These are phyloP conservation scores for Thecocarcelia acutangulata DNA, from an alignment of 2,888 invertebrate species.

Conservation along the genomic window DNA sequence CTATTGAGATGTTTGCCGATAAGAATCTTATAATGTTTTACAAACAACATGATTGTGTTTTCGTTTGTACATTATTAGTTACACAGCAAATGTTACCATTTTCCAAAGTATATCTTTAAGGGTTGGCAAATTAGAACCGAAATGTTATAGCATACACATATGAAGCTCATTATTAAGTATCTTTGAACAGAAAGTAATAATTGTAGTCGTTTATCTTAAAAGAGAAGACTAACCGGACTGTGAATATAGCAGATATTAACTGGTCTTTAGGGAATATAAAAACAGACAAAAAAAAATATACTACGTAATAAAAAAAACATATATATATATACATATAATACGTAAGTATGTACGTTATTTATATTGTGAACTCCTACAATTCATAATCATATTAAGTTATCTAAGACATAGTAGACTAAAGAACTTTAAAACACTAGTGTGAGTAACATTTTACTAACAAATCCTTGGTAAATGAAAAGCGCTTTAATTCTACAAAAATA, in stretches of 20 bases:
- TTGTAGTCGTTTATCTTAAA: conserved; percentile 11
- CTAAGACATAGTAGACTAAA: too few relatives aligned
- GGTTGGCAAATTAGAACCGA: conserved; percentile 46
- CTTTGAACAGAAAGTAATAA: conserved; percentile 9
- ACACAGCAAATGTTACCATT: conserved; percentile 63
- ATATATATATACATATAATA: conserved; percentile 8
- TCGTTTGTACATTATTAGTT: conserved; percentile 49
- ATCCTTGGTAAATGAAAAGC: too few relatives aligned
- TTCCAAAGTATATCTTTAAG: conserved; percentile 38
- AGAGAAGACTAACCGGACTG: conserved; percentile 39
- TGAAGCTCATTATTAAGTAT: conserved; percentile 38
- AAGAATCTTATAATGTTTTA: conserved; percentile 62
- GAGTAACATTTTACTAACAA: too few relatives aligned
- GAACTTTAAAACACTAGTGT: too few relatives aligned
- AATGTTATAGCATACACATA: conserved; percentile 14
- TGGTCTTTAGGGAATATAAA: conserved; percentile 61
- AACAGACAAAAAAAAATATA: conserved; percentile 14
- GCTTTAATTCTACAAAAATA: too few relatives aligned
- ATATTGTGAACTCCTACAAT: too few relatives aligned
- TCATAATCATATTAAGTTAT: too few relatives aligned
- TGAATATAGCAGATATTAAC: conserved; percentile 60
- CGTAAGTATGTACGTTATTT: neutral
- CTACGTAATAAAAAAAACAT: conserved; percentile 31
- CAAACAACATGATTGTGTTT: conserved; percentile 58
- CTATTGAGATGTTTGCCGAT: conserved; percentile 42